Conservation (phyloP, 64 coral and sea anemone species). For the Stichodactyla mertensii region DNA sequence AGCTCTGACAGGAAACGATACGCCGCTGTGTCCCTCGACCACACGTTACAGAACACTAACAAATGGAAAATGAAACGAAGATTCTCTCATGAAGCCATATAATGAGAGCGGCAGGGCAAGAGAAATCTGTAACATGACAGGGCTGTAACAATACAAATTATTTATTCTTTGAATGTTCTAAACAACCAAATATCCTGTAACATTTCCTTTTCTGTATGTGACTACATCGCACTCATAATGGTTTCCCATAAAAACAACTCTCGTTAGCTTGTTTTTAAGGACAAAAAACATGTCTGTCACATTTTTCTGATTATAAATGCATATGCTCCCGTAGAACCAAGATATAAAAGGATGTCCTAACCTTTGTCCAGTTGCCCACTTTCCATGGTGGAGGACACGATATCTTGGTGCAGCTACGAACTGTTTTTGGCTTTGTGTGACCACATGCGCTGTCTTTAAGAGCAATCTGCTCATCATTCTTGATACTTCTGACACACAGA, state of each 20-base stretch:
- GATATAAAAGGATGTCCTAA: not conserved
- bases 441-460: slow-evolving; percentile 62
- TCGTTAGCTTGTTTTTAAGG: no score
- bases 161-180: no score
- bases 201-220: no score
- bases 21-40: slow-evolving; percentile 74
- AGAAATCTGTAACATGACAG: no score
- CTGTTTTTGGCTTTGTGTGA: slow-evolving; percentile 20
- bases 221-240: no score
- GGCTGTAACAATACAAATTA: no score
- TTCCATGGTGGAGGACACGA: slow-evolving; percentile 68
- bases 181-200: no score
- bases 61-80: not conserved
- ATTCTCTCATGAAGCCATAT: not conserved
- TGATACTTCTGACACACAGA: slow-evolving; percentile 77
- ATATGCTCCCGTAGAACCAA: no score
- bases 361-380: slow-evolving; percentile 60
- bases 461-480: slow-evolving; percentile 74
- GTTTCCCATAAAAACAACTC: no score
- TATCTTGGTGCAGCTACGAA: slow-evolving; percentile 45
- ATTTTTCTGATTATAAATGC: no score
- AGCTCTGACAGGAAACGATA: slow-evolving; percentile 49
- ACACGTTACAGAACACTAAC: slow-evolving; percentile 75
- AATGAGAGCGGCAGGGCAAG: not conserved
- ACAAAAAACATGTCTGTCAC: no score